phyloP scores from a whole-genome alignment of 1,140 invertebrate species.

The Heliconius hewitsoni region DNA sequence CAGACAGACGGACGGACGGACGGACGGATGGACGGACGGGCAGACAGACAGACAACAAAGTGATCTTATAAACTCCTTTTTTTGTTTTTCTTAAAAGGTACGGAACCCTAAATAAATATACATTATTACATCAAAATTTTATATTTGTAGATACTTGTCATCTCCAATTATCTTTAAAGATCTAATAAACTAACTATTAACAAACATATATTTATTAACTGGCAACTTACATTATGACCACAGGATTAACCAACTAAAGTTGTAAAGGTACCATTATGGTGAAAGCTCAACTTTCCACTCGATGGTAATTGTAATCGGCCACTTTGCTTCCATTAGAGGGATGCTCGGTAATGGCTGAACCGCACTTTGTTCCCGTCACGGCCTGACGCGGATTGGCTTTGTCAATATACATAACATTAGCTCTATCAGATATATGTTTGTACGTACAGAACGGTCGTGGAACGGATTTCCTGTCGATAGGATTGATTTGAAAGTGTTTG shows the following conservation, averaged over 20 bases:
- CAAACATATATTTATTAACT: neutral
- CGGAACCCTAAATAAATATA: no score
- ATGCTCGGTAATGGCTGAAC: slow-evolving; percentile 45
- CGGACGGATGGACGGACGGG: no score
- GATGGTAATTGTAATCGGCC: slow-evolving; percentile 64
- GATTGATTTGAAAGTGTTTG: neutral
- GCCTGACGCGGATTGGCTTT: slow-evolving; percentile 45
- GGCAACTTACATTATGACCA: slow-evolving; percentile 23
- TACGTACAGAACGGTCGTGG: slow-evolving; percentile 7
- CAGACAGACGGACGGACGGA: no score
- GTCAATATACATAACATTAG: slow-evolving; percentile 41
- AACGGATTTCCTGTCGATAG: neutral
- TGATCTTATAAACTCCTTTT: no score
- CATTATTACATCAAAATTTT: no score
- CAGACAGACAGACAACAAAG: no score
- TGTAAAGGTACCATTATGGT: slow-evolving; percentile 43
- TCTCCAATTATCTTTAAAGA: no score
- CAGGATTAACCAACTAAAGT: slow-evolving; percentile 34
- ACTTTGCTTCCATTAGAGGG: slow-evolving; percentile 65
- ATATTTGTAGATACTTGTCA: no score
- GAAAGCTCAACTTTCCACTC: slow-evolving; percentile 61
- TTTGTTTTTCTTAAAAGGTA: no score
- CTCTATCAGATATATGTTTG: slow-evolving; percentile 10
- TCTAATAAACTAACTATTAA: no score
- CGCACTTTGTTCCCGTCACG: slow-evolving; percentile 53